Evolutionary conservation across 2,888 invertebrate genomes (phyloP), one percentile per base, ranked within the genome.

Genomic region (Zaprionus bogoriensis): DNA sequence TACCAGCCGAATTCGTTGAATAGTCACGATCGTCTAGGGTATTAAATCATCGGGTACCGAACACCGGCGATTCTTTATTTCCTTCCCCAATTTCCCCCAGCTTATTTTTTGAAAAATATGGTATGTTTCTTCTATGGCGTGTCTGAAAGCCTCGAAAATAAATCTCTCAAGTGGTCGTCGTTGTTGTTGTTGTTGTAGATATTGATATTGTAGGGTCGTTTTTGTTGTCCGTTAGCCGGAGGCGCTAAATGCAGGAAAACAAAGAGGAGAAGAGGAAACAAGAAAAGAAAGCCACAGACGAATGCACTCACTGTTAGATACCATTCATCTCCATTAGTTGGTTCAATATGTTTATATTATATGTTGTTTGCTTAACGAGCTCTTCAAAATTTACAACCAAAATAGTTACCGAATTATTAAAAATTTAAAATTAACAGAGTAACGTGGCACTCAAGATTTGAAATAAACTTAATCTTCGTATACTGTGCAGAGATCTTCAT

Each of bases 171-270:
- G 79, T 79, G 77, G 74, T 74, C 62, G 14, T 46, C 44, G 23
- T 19, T 58, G 44, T 14, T 41, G 41, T 22, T 23, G 9, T 19
- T 52, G 22, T n/a, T 47, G 23, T 17, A 23, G 52, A 47, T 58
- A 52, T 58, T 54, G 51, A 44, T 63, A 47, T 63, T 57, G 57
- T 46, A 61, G 42, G 48, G 25, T 51, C 57, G 51, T 28, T n/a
- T n/a, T n/a, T 60, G 54, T 36, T 50, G 58, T 59, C 48, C 67
- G 59, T 53, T 54, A 53, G 57, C 79, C 66, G 63, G 58, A 69
- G 82, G 81, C 84, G 82, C 74, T 84, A 82, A 84, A 84, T 69
- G 67, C 71, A 74, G 77, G 79, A 78, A 82, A 77, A 68, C 54
- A 61, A 60, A 38, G 4, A n/a, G 23, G 17, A 25, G 10, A 17